These are phyloP conservation scores for Physella acuta DNA, from an alignment of 1,140 invertebrate genomes.

Conservation along the genomic window DNA sequence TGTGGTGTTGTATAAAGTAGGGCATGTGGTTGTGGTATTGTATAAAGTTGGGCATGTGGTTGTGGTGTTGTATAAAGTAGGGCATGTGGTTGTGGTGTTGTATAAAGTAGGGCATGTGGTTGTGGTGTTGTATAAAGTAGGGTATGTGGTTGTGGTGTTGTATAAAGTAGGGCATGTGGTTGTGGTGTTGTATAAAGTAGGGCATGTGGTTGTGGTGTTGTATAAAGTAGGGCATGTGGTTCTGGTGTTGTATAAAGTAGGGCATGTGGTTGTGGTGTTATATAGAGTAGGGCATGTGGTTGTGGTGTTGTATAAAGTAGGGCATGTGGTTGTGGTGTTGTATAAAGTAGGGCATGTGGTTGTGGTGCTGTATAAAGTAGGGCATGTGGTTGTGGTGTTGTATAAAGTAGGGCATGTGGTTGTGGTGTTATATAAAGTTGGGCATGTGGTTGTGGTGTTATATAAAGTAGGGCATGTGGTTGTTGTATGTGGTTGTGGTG, in stretches of 20 bases:
- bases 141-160: not conserved
- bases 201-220: not conserved
- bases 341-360: not conserved
- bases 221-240: not conserved
- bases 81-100: not conserved
- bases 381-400: not conserved
- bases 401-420: not conserved
- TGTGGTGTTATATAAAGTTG: not conserved
- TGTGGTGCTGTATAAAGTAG: not conserved
- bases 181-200: not conserved
- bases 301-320: not conserved
- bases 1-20: not conserved
- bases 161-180: not conserved
- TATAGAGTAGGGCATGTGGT: not conserved
- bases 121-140: not conserved
- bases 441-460: not conserved
- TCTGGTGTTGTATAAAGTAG: not conserved
- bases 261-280: not conserved
- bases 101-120: not conserved
- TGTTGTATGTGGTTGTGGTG: not conserved
- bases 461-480: not conserved
- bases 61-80: not conserved
- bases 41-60: not conserved
- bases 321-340: not conserved
- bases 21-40: not conserved